Base-by-base conservation (phyloP, 2,888 invertebrate species). In the Dendrolimus houi region DNA sequence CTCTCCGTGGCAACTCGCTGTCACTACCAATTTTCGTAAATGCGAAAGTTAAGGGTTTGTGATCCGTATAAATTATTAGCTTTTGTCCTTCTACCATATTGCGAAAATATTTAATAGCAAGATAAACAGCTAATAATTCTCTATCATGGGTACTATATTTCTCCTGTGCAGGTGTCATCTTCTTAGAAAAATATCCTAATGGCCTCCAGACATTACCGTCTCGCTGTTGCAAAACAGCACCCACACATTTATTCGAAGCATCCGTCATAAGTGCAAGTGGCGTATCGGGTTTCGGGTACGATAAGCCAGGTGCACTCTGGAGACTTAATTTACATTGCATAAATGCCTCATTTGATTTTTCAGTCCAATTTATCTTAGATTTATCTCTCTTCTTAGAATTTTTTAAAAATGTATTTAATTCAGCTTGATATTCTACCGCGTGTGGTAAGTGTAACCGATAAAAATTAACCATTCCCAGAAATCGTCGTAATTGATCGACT, bases 381-480 rank as follows among this genome's bases (percentile, higher is more conserved):
- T n/a, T n/a, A n/a, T n/a, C n/a, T n/a, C n/a, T 56, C 8, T 54
- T 56, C 41, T 60, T 62, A 8, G 62, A 42, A 40, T 58, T 55
- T 29, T 57, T 54, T 9, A 60, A 42, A 56, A 56, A 62, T 1
- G 42, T 55, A 54, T 63, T 54, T 17, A 63, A 52, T 7, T 53
- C 55, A 7, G 41, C 53, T 42, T 61, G 60, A 14, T 60, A 17
- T n/a, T 41, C 53, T 10, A 55, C 55, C 2, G 75, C 71, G 1
- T 71, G 56, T 7, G 68, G 70, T 6, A 80, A 62, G 58, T 68
- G 76, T 9, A 69, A 55, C 7, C 76, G 58, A 53, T 79, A 80
- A 64, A 76, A 79, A 60, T 78, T 81, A 0, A 78, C 12, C 71
- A 77, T 75, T 0, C 77, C 78, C 0, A 81, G 56, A 54, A 62